Evolutionary conservation across 2,113 vertebrate species (phyloP).

Genomic region (Microcebus murinus): DNA sequence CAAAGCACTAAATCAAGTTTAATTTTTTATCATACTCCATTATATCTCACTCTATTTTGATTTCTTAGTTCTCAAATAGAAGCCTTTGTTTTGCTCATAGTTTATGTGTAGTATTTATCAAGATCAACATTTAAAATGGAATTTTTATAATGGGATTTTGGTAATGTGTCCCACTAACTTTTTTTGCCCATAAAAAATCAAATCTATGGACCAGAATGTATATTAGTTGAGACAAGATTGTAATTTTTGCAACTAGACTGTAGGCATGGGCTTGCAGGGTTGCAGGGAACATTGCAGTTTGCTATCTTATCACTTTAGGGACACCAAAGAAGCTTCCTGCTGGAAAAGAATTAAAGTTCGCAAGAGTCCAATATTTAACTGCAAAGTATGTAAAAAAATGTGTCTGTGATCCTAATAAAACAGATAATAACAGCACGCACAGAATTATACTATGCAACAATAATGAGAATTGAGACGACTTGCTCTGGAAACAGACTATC

Average conservation of each 20-base stretch:
- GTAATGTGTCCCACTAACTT: not conserved
- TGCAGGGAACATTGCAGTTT: not conserved
- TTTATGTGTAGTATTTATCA: constrained; percentile 3
- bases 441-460: not conserved
- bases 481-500: not conserved
- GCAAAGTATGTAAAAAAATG: constrained; percentile 43
- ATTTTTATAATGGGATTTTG: not conserved
- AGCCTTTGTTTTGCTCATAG: not conserved
- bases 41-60: constrained; percentile 13
- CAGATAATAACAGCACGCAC: not conserved
- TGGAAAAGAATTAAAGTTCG: constrained; percentile 27
- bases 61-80: constrained; percentile 14
- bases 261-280: not conserved
- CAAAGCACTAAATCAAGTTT: constrained; percentile 52
- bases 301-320: constrained; percentile 9
- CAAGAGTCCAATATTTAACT: constrained; percentile 39
- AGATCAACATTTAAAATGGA: constrained; percentile 48
- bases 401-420: constrained; percentile 10
- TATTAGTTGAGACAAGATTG: not conserved
- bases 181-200: constrained; percentile 39
- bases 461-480: constrained; percentile 26
- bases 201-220: constrained; percentile 8
- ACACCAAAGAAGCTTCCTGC: not conserved
- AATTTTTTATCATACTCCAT: not conserved
- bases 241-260: constrained; percentile 50